Evolutionary conservation across 1,140 invertebrate species (phyloP), one percentile per base, ranked within the genome.

Genomic region (Leguminivora glycinivorella): DNA sequence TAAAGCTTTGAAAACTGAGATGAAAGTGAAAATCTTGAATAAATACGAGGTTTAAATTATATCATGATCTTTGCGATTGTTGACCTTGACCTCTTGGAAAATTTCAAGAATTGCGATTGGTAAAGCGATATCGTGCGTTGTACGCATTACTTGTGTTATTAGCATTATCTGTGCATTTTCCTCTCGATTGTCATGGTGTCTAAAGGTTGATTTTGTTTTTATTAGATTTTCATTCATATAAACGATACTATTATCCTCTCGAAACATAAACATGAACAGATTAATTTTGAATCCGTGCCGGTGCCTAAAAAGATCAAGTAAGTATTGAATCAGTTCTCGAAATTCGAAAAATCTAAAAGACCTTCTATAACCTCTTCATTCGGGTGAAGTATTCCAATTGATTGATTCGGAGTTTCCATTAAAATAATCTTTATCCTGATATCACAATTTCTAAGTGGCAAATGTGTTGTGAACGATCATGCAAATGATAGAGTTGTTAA

Each of bases 191-290:
- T 89, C 87, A 89, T 91, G 87, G 88, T 90, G 84, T 85, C 72
- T 83, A 85, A 82, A 88, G 83, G 84, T 87, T 86, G 84, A 90
- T 80, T 89, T 90, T 90, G 89, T 90, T 90, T 89, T 86, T 85
- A 72, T 82, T 76, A 72, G 56, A 87, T 81, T 87, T 86, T 81
- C 78, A 77, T 80, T 74, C 75, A 68, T 85, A 79, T 79, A 78
- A 71, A 56, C 52, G 60, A 70, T 38, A 79, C 72, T 72, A 73
- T 24, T 69, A 75, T 52, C 63, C 56, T 25, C 71, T 63, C 40
- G 67, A 71, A 75, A 71, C 80, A 19, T 72, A 69, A 84, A 76
- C 71, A 91, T 91, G 88, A 89, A 89, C 72, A 86, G 89, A 82
- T 77, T 90, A 76, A 81, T 90, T 73, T 75, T 87, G 69, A 85